Evolutionary conservation across 2,113 vertebrate species (phyloP).

Genomic region (Geothlypis trichas): DNA sequence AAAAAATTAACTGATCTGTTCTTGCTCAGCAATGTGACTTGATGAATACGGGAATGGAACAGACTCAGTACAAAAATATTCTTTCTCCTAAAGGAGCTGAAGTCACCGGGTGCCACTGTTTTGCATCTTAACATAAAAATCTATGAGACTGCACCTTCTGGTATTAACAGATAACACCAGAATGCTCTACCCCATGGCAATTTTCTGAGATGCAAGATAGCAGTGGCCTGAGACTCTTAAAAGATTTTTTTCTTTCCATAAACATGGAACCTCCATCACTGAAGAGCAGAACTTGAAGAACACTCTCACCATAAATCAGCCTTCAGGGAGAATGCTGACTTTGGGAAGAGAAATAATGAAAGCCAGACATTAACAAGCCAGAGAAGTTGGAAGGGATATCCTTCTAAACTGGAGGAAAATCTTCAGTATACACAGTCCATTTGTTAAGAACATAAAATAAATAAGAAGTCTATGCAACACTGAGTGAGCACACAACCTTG

Average conservation of each 20-base stretch:
- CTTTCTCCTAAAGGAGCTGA: constrained; percentile 56
- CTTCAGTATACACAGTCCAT: neutral
- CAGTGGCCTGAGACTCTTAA: constrained; percentile 23
- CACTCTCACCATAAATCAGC: neutral
- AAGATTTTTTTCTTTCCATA: constrained; percentile 40
- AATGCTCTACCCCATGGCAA: constrained; percentile 54
- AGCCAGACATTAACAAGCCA: neutral
- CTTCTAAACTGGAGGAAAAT: neutral
- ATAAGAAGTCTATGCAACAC: neutral
- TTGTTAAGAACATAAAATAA: neutral
- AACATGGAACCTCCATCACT: constrained; percentile 11
- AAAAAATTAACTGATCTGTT: constrained; percentile 64
- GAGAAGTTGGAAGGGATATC: neutral
- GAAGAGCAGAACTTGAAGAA: constrained; percentile 20
- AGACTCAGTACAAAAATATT: constrained; percentile 63
- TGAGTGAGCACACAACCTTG: neutral
- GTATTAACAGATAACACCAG: constrained; percentile 69
- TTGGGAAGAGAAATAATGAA: constrained; percentile 19
- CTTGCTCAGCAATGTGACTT: constrained; percentile 43
- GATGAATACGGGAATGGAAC: constrained; percentile 56
- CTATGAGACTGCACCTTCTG: constrained; percentile 71
- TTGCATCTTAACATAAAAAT: constrained; percentile 77
- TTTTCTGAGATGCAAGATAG: constrained; percentile 69
- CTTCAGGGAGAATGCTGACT: neutral
- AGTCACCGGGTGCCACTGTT: constrained; percentile 61